phyloP scores from a whole-genome alignment of 2,888 invertebrate species.

The Aphidoletes aphidimyza region DNA sequence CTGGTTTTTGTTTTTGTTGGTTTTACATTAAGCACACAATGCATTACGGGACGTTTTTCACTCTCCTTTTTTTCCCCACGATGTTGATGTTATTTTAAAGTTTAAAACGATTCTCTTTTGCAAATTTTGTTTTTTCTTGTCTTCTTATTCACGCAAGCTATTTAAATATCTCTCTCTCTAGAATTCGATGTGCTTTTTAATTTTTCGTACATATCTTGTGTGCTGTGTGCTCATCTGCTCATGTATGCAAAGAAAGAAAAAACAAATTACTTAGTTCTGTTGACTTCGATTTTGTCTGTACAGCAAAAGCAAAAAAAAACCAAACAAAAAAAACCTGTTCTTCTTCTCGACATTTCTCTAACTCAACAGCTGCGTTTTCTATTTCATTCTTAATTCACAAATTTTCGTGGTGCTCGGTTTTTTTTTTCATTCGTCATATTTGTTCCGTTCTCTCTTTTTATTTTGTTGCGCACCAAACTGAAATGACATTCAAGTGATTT shows the following conservation, averaged over 20 bases:
- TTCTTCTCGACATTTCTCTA: neutral
- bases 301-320: neutral
- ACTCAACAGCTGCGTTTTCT: slow-evolving; percentile 21
- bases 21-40: neutral
- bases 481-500: slow-evolving; percentile 36
- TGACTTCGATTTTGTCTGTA: neutral
- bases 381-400: neutral
- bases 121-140: neutral
- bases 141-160: neutral
- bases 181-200: slow-evolving; percentile 26
- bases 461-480: neutral
- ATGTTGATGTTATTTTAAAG: slow-evolving; percentile 5
- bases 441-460: neutral
- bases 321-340: neutral
- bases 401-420: neutral
- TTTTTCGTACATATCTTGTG: neutral
- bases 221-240: neutral
- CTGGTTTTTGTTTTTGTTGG: no score
- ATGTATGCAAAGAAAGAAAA: neutral
- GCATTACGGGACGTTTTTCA: neutral
- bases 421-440: no score
- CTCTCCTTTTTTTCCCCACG: neutral
- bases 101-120: neutral
- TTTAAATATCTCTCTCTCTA: neutral
- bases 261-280: neutral